A percentile compares a stretch with the other conserved stretches of the same genome.
Conservation (phyloP, 2,113 vertebrate species). For the Ahaetulla prasina region DNA sequence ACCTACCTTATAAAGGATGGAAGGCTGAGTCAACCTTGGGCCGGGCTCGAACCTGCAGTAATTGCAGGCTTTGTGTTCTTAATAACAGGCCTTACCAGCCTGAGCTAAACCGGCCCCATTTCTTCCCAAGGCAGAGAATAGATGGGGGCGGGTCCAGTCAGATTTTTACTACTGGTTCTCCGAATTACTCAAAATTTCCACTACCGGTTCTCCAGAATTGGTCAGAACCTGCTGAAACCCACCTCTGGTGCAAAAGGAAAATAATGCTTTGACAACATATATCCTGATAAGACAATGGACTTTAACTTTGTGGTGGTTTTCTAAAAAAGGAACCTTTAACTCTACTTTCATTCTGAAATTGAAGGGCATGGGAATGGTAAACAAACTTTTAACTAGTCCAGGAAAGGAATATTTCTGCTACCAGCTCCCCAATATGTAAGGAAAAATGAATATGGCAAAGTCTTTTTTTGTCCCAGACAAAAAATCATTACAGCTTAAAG, state of each 20-base stretch:
- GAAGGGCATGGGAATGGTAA: background rate
- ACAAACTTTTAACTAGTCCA: background rate
- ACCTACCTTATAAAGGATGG: no score
- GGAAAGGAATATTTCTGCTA: background rate
- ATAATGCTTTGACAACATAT: background rate
- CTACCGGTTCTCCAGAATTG: no score
- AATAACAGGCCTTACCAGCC: no score
- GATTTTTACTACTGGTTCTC: no score
- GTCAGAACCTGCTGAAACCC: no score
- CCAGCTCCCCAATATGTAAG: background rate
- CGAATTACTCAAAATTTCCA: no score
- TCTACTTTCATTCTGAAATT: background rate
- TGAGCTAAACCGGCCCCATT: no score
- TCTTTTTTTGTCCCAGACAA: conserved; percentile 1
- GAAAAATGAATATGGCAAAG: background rate
- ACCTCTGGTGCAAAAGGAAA: background rate
- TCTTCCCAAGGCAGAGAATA: no score
- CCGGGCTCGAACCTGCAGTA: no score
- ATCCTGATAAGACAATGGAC: background rate
- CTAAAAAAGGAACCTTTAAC: background rate
- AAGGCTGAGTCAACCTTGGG: no score
- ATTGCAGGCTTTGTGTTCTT: no score
- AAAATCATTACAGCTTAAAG: background rate
- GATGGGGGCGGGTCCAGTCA: no score
- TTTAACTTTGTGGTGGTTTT: background rate